Percentiles rank a stretch among this genome's conserved stretches.
Conservation (phyloP, 2,113 vertebrate genomes). For the Martes martes region DNA sequence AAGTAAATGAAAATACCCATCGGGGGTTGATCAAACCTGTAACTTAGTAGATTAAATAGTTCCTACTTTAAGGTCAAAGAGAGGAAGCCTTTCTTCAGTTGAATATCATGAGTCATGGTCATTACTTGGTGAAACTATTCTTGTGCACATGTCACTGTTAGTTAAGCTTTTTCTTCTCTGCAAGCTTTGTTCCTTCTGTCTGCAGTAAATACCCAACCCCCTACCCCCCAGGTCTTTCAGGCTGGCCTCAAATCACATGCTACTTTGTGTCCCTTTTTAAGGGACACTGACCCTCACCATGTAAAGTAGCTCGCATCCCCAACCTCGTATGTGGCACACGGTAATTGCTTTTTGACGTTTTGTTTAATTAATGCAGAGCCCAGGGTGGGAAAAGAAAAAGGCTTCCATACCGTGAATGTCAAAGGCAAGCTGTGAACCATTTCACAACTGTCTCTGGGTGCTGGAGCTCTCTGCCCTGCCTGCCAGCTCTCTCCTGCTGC, state of each 20-base stretch:
- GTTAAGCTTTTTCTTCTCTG: neutral
- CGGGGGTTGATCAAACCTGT: neutral
- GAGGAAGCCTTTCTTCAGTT: neutral
- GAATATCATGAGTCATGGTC: neutral
- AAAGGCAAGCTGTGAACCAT: neutral
- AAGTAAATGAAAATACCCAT: neutral
- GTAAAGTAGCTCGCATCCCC: neutral
- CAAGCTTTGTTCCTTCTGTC: neutral
- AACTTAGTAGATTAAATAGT: neutral
- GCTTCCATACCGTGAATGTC: neutral
- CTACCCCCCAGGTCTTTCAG: neutral
- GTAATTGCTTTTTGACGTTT: neutral
- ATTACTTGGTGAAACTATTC: neutral
- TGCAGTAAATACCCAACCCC: neutral
- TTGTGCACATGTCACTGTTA: neutral
- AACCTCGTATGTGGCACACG: rapidly evolving
- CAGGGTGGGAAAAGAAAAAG: neutral
- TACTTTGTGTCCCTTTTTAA: neutral
- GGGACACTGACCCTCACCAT: neutral
- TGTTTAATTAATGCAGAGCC: neutral
- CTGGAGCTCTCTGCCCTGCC: neutral
- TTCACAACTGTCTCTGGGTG: neutral
- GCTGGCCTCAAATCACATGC: neutral
- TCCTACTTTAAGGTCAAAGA: neutral
- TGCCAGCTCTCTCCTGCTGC: too few species aligned